Evolutionary conservation across 2,888 invertebrate species (phyloP), one percentile per base, ranked within the genome.

Genomic region (Ectobius pallidus): DNA sequence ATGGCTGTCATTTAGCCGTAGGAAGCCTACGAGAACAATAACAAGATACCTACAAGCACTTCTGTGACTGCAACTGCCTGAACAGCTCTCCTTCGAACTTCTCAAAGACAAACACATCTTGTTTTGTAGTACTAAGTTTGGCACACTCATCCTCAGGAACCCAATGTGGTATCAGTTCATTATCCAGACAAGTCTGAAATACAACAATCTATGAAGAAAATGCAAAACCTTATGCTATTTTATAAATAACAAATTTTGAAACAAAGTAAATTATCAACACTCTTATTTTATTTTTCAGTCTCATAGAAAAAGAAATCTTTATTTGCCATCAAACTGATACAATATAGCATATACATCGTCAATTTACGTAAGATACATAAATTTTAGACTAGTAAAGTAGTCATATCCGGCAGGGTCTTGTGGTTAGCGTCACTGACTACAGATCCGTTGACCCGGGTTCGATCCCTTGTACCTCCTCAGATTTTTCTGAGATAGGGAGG

Each of bases 51-150:
- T 86, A 92, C 89, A 91, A 84, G 79, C 92, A 90, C 79, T 90
- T 91, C 1, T 87, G 89, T 61, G 82, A 81, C 76, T 85, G 86
- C 6, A 92, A 80, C 78, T 88, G 88, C 0, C 90, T 85, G 83
- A 92, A 96, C 0, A 88, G 83, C 3, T 87, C 84, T 14, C 95
- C 95, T 76, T 88, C 86, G 83, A 97, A 96, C 58, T 89, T 85
- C 72, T 93, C 89, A 79, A 95, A 85, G 0, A 97, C 89, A 80
- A 94, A 92, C 1, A 94, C 90, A 84, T 93, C 91, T 77, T 87
- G 89, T 25, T 90, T 89, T 9, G 86, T 86, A 52, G 90, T 86
- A 11, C 84, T 79, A 4, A 88, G 82, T 14, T 82, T 78, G 0
- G 85, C 82, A 75, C 90, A 90, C 16, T 90, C 84, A 3, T 83